Percentiles rank a stretch among this genome's conserved stretches.
Evolutionary conservation across 2,113 vertebrate species (phyloP).

Genomic region (Polyodon spathula): DNA sequence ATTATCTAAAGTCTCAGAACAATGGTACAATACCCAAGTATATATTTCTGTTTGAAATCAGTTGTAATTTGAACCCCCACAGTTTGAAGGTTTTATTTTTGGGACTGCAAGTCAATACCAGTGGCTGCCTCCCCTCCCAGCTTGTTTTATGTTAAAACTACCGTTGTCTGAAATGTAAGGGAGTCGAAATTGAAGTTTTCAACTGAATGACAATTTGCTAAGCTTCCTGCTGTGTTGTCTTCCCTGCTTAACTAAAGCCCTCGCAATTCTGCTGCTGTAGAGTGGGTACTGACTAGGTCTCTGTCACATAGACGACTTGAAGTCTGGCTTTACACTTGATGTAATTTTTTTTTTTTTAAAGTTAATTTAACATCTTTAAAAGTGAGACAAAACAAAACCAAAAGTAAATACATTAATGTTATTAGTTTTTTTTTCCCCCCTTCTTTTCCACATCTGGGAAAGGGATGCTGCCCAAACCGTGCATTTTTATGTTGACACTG

Average conservation of each 20-base stretch:
- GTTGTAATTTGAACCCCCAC: not conserved
- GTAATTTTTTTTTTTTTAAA: slow-evolving; percentile 2
- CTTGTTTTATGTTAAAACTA: not conserved
- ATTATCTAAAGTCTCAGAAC: not conserved
- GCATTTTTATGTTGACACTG: slow-evolving; percentile 73
- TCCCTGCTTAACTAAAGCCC: not conserved
- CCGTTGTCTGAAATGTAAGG: not conserved
- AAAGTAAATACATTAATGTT: slow-evolving; percentile 17
- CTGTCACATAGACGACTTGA: not conserved
- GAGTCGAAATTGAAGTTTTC: not conserved
- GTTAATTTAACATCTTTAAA: not conserved
- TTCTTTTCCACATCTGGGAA: slow-evolving; percentile 34
- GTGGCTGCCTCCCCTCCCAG: slow-evolving; percentile 2
- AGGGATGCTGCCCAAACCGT: slow-evolving; percentile 40
- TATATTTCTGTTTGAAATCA: not conserved
- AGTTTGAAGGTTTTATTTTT: slow-evolving; percentile 5
- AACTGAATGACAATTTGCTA: slow-evolving; percentile 16
- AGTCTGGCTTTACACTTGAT: not conserved
- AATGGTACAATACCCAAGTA: not conserved
- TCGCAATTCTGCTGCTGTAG: not conserved
- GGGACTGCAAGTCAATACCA: not conserved
- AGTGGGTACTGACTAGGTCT: not conserved
- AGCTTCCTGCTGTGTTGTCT: slow-evolving; percentile 10
- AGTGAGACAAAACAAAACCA: slow-evolving; percentile 3
- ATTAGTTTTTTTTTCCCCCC: slow-evolving; percentile 29